phyloP scores from a whole-genome alignment of 2,888 invertebrate species.

The Empis stercorea region DNA sequence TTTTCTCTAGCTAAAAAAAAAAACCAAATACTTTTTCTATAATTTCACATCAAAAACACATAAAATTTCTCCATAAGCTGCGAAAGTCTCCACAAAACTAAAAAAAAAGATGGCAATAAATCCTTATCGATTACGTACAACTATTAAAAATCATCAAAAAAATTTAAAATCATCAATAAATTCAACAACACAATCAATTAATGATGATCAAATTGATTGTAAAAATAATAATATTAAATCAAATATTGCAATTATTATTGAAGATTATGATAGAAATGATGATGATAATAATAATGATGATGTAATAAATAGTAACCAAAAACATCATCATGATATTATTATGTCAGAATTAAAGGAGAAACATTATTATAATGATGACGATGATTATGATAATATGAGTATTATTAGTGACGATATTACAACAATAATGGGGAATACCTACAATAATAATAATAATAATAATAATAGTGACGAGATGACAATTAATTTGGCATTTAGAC shows the following conservation, averaged over 20 bases:
- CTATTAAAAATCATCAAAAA: neutral
- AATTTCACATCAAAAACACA: too few relatives aligned
- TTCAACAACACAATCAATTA: neutral
- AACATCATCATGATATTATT: too few relatives aligned
- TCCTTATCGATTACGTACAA: neutral
- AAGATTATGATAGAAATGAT: neutral
- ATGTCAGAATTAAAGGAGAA: too few relatives aligned
- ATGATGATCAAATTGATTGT: neutral
- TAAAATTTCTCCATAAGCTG: too few relatives aligned
- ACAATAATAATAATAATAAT: neutral
- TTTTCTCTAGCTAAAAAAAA: too few relatives aligned
- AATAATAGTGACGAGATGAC: neutral
- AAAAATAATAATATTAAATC: neutral
- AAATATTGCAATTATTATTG: conserved; percentile 1
- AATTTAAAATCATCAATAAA: neutral
- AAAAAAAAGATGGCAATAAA: neutral
- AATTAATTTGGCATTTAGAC: too few relatives aligned
- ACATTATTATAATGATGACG: too few relatives aligned
- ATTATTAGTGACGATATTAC: too few relatives aligned
- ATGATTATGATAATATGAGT: too few relatives aligned
- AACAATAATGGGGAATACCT: neutral
- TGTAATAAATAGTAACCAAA: too few relatives aligned
- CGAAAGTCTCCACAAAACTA: neutral
- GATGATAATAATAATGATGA: neutral
- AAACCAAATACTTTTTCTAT: too few relatives aligned